Conservation (phyloP, 2,888 invertebrate genomes). For the Ganaspis brasiliensis region DNA sequence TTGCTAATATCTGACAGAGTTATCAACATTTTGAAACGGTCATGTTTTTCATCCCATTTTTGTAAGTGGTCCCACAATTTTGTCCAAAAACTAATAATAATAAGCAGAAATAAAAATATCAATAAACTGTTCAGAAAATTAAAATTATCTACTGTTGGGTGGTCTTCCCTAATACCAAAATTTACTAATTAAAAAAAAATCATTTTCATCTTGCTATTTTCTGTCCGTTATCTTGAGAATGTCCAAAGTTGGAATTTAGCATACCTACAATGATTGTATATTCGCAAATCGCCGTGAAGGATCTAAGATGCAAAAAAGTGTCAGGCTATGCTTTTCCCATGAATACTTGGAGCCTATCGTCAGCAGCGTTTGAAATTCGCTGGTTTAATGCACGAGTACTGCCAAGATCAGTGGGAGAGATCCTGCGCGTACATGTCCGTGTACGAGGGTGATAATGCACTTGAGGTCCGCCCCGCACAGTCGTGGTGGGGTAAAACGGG, state of each 20-base stretch:
- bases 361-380: conserved; percentile 25
- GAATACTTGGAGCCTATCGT: conserved; percentile 22
- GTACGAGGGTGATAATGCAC: conserved; percentile 79
- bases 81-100: no score
- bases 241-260: conserved; percentile 20
- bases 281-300: not conserved
- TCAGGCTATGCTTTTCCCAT: conserved; percentile 44
- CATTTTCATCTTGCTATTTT: no score
- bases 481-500: conserved; percentile 76
- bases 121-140: no score
- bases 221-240: not conserved
- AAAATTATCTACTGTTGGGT: no score
- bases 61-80: no score
- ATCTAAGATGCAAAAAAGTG: conserved; percentile 41
- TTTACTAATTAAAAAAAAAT: no score
- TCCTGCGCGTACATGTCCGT: conserved; percentile 40
- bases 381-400: conserved; percentile 34
- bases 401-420: conserved; percentile 38
- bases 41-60: no score
- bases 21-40: no score
- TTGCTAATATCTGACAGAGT: no score
- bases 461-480: conserved; percentile 79
- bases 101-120: no score
- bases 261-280: conserved; percentile 38
- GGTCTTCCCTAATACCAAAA: no score